Evolutionary conservation across 2,113 vertebrate genomes (phyloP).

Genomic region (Sarotherodon lohbergeri): DNA sequence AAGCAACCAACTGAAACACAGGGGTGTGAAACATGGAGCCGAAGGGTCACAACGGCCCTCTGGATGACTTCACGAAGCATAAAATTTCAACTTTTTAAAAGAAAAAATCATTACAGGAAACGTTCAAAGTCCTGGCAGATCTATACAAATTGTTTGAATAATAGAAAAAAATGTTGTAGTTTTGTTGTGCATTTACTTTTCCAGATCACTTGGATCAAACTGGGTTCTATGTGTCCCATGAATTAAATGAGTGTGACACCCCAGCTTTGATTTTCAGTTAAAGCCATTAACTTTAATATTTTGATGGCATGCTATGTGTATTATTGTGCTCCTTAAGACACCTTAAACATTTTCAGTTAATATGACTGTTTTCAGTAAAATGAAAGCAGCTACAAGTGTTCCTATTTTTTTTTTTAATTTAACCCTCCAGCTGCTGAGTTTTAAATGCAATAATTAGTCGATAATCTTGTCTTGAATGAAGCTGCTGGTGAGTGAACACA

Average conservation of each 20-base stretch:
- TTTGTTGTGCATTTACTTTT: neutral
- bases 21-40: neutral
- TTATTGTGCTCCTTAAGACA: neutral
- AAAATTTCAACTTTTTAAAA: neutral
- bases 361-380: neutral
- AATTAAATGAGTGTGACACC: neutral
- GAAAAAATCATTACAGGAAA: neutral
- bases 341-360: neutral
- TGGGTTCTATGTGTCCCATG: neutral
- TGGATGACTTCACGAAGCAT: neutral
- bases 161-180: neutral
- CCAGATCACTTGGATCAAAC: neutral
- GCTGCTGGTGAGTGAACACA: neutral
- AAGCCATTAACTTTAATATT: neutral
- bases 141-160: neutral
- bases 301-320: rapidly evolving
- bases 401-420: neutral
- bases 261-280: neutral
- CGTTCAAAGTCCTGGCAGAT: neutral
- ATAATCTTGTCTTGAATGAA: neutral
- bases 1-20: neutral
- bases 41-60: neutral
- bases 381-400: neutral
- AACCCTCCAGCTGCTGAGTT: neutral
- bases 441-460: neutral